Evolutionary conservation across 2,113 vertebrate genomes (phyloP).

Genomic region (Macrotus californicus): DNA sequence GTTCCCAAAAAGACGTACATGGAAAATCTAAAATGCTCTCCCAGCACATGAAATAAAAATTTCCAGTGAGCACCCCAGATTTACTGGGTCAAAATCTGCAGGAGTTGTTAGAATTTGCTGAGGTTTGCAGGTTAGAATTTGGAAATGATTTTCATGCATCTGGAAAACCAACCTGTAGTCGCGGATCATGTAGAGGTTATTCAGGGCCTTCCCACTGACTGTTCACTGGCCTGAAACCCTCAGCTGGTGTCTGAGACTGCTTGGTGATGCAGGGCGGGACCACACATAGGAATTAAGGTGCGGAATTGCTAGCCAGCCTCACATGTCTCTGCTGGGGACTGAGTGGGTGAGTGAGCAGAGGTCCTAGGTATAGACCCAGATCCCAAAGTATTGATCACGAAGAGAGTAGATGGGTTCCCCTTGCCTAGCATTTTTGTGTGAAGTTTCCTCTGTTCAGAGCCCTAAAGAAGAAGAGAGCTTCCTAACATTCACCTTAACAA

Average conservation of each 20-base stretch:
- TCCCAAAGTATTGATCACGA: background rate
- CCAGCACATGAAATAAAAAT: conserved; percentile 6
- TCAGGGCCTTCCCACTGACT: background rate
- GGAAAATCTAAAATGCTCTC: background rate
- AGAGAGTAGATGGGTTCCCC: background rate
- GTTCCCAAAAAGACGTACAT: conserved; percentile 38
- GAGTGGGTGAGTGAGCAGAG: background rate
- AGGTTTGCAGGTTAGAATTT: background rate
- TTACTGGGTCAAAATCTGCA: background rate
- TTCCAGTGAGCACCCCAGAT: background rate
- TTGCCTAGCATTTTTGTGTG: background rate
- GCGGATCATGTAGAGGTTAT: accelerated
- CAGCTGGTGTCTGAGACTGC: background rate
- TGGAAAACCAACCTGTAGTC: background rate
- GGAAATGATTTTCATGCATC: background rate
- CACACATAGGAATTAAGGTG: background rate
- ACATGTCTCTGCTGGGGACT: background rate
- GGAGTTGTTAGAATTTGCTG: background rate
- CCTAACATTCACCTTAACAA: background rate
- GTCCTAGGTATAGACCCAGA: background rate
- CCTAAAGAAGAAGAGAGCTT: background rate
- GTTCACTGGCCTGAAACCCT: background rate
- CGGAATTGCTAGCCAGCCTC: background rate
- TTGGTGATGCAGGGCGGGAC: background rate
- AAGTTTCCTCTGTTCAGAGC: background rate